Evolutionary conservation across 2,113 vertebrate genomes (phyloP), one percentile per base, ranked within the genome.

Genomic region (Reinhardtius hippoglossoides): DNA sequence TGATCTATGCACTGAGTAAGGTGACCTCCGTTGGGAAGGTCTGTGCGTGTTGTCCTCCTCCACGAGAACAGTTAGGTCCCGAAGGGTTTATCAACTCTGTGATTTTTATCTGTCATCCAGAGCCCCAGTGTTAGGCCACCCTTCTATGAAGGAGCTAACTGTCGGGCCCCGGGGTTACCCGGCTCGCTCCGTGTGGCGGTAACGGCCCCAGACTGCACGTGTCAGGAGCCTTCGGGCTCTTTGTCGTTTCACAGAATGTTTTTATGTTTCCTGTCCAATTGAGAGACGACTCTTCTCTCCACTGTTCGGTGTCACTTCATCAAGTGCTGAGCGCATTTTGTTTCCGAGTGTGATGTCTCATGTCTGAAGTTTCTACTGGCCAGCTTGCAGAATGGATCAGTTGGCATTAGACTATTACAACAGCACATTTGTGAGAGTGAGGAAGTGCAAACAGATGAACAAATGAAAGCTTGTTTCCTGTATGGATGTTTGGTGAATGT

Each of bases 401-500:
- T 92, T 88, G 86, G 88, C 95, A 92, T 95, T 94, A 92, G 64
- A 84, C 84, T 86, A 74, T 82, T 89, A 83, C 78, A 90, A 91
- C 93, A 94, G 94, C 93, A 95, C 93, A 94, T 91, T 82, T 85
- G 82, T 84, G 87, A 87, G 87, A 90, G 92, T 65, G 80, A 90
- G 91, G 89, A 94, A 89, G 75, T 67, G 82, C 72, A 81, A 86
- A 83, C 76, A 88, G 80, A 87, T 94, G 80, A 95, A 96, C 77
- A 89, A 79, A 88, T 94, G 79, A 95, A 96, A 94, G 93, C 91
- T 23, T 80, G 84, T 95, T 71, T 20, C 63, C 94, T 95, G 95
- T 93, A 92, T 96, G 95, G 96, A 93, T 96, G 95, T 96, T 94
- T 95, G 97, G 96, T 95, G 96, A 96, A 95, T 96, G 96, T 98